These are phyloP conservation scores for Erpobdella octoculata DNA, from an alignment of 2,888 invertebrate genomes.

Conservation along the genomic window DNA sequence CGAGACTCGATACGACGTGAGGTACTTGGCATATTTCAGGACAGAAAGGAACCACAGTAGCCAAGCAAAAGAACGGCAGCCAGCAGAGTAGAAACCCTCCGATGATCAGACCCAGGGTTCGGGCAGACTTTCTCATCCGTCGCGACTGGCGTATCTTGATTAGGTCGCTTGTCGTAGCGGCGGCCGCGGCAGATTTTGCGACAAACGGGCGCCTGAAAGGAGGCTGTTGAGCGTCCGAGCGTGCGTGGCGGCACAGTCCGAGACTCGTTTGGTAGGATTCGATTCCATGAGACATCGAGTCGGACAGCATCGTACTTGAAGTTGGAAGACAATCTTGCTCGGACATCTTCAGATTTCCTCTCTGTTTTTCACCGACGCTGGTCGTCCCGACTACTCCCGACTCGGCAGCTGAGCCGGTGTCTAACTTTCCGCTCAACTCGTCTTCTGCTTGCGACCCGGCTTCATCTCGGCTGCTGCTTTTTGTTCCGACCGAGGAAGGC, in stretches of 20 bases:
- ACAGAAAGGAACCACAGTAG: conserved; percentile 44
- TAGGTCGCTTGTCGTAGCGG: conserved; percentile 11
- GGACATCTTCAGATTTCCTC: neutral
- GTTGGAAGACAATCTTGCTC: neutral
- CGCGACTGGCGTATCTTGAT: conserved; percentile 18
- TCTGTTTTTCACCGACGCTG: too few relatives aligned
- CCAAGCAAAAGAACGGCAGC: conserved; percentile 52
- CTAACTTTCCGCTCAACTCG: too few relatives aligned
- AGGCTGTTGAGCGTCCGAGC: neutral
- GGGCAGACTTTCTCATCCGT: conserved; percentile 36
- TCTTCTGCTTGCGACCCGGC: too few relatives aligned
- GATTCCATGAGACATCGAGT: neutral
- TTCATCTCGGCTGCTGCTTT: too few relatives aligned
- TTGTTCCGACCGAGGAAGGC: too few relatives aligned
- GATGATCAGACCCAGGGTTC: conserved; percentile 38
- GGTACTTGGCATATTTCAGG: conserved; percentile 34
- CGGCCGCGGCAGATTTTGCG: neutral
- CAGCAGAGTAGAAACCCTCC: conserved; percentile 51
- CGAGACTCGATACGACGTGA: conserved; percentile 41
- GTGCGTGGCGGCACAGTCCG: too few relatives aligned
- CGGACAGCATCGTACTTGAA: neutral
- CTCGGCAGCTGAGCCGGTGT: too few relatives aligned
- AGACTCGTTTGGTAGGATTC: neutral
- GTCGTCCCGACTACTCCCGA: too few relatives aligned
- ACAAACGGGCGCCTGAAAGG: neutral